Evolutionary conservation across 2,797 vertebrate genomes (phyloP), one percentile per base, ranked within the genome.

Genomic region (Tympanoctomys barrerae): DNA sequence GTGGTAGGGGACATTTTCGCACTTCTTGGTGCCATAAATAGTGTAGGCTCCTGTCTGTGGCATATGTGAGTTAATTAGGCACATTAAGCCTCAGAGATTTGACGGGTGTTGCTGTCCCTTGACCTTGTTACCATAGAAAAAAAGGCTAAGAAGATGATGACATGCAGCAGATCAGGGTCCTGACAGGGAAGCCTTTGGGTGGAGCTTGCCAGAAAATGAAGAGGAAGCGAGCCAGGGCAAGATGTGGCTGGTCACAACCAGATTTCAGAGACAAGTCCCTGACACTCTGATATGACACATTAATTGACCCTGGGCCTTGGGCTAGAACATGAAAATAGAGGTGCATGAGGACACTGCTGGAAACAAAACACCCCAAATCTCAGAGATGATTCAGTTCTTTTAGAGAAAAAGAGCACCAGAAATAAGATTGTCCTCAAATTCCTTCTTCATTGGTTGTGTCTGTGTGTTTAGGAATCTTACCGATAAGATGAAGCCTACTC

Each of bases 21-120:
- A 97, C 97, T 97, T 97, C 96, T 96, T 13, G 1, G 83, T 89
- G 94, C 94, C 94, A 82, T 97, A 97, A 97, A 98, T 98, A 97
- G 97, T 70, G 70, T 75, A 96, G 91, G 93, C 96, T 97, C 80
- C 96, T 90, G 95, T 95, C 96, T 90, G 82, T 87, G 90, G 97
- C 88, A 42, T 81, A 91, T 52, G 83, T 0, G 11, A 92, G 91
- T 84, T 97, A 97, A 97, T 97, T 96, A 92, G 94, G 90, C 87
- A 94, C 86, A 3, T 95, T 95, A 95, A 97, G 90, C 95, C 96
- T 90, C 90, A 90, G 96, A 97, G 96, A 89, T 96, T 91, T 96
- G 87, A 93, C 39, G 5, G 73, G 87, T 90, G 64, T 75, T 52
- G 80, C 95, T 82, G 86, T 94, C 92, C 92, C 79, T 90, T 96